Evolutionary conservation across 1,140 invertebrate genomes (phyloP), one percentile per base, ranked within the genome.

Genomic region (Eufriesea mexicana): DNA sequence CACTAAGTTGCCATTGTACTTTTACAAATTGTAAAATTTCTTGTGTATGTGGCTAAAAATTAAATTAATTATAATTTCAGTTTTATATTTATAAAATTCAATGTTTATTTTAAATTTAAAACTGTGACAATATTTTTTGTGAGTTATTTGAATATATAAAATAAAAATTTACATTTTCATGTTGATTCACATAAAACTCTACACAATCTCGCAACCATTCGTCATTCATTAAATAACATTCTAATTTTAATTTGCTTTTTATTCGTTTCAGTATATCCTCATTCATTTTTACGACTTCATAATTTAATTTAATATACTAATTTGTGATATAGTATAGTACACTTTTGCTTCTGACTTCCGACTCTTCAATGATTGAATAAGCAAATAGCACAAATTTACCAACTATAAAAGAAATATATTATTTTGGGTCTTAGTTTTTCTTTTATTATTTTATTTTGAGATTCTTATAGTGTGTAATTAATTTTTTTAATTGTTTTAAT

Each of bases 1-100:
- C 96, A 71, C 95, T 93, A 10, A 96, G 86, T 73, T 96, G 88
- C 96, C 96, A 97, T 90, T 97, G 96, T 86, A 93, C 91, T 18
- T 86, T 93, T 0, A 95, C 93, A 91, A 95, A 95, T 47, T 90
- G 28, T 8, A 91, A 70, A 64, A 93, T 86, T 45, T 88, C 77
- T 5, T 87, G 71, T 7, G 89, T 68, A 2, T 72, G 79, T 23
- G 68, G 42, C 59, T 72, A 42, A 75, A 62, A 87, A 57, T 51
- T 16, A 45, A 76, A 51, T 57, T 55, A n/a, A 51, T 47, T 78
- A 78, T 79, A 54, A 47, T 67, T 78, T 45, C 2, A 23, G 70
- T n/a, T 25, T n/a, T 47, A n/a, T 20, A 62, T 62, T 64, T 23
- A 35, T 85, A 23, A 77, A 35, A 18, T 25, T 47, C 9, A 42